Evolutionary conservation across 2,113 vertebrate species (phyloP), one percentile per base, ranked within the genome.

Genomic region (Zootoca vivipara): DNA sequence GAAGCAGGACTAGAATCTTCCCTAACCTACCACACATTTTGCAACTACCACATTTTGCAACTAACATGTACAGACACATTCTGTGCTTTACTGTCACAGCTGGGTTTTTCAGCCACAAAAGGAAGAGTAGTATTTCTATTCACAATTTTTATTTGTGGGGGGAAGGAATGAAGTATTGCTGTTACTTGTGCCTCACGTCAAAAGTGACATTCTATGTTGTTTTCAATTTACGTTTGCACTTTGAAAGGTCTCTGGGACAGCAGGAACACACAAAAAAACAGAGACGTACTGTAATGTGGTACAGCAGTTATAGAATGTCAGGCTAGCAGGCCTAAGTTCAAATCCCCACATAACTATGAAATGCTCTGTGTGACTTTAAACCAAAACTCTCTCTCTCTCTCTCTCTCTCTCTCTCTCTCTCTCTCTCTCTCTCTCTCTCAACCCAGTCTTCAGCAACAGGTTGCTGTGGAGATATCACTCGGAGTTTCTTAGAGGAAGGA

Each of bases 21-120:
- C 42, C 83, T 90, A 91, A 85, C 92, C 85, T 81, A 0, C 75
- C 92, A 52, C n/a, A 56, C 0, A 80, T 93, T 88, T 13, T 35
- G 62, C 83, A 79, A 93, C 93, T 92, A 85, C 89, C 90, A 85
- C 84, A 88, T 92, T 90, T 89, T 89, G 73, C 69, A 91, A 91
- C 89, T 8, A 85, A n/a, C 86, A 75, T 16, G 78, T 81, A 91
- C 88, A 94, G 94, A 94, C 87, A 89, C 83, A 84, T 93, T 93
- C 81, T 85, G 93, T 70, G 28, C 88, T 67, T 65, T 69, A 87
- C 62, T 90, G 92, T 64, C 91, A 88, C 12, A 42, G 42, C 75
- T 91, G 83, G 13, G 91, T 92, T 93, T 89, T 85, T 91, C 24
- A 85, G 89, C 52, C 78, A 72, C 80, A 81, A 30, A 73, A n/a